Percentiles rank a stretch among this genome's conserved stretches.
phyloP scores from a whole-genome alignment of 2,797 vertebrate genomes.

The Gallinago solitaria region DNA sequence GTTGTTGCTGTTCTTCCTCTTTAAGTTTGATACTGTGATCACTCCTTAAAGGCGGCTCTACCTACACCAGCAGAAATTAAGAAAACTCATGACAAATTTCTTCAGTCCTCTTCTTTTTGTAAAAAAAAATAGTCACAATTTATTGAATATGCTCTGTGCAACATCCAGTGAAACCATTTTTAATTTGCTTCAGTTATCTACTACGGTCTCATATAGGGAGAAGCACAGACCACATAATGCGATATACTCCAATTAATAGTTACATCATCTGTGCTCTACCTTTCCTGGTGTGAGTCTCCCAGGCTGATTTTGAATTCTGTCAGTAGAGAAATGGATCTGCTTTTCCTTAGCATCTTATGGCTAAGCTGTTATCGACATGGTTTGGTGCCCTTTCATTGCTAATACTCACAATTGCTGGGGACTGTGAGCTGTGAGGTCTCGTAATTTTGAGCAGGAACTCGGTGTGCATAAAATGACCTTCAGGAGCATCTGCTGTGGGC shows the following conservation, averaged over 20 bases:
- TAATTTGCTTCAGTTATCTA: neutral
- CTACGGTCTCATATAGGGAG: neutral
- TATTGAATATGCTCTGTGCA: neutral
- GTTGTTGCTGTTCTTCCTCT: neutral
- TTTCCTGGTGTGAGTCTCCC: neutral
- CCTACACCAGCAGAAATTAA: neutral
- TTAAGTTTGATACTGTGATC: constrained; percentile 44
- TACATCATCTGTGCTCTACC: neutral
- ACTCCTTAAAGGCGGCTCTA: neutral
- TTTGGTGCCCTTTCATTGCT: constrained; percentile 37
- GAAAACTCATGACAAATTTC: neutral
- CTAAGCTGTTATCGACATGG: neutral
- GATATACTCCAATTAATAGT: neutral
- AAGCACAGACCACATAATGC: neutral
- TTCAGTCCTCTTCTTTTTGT: neutral
- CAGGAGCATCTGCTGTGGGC: constrained; percentile 63
- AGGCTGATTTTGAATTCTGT: neutral
- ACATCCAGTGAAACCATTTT: neutral
- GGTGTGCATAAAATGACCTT: constrained; percentile 33
- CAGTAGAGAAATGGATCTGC: neutral
- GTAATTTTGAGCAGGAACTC: constrained; percentile 22
- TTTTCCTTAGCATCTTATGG: constrained; percentile 15
- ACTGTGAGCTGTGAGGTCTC: constrained; percentile 56
- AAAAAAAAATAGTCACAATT: no score
- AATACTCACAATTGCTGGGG: constrained; percentile 26